Conservation (phyloP, 1,140 invertebrate species). For the Carposina sasakii region DNA sequence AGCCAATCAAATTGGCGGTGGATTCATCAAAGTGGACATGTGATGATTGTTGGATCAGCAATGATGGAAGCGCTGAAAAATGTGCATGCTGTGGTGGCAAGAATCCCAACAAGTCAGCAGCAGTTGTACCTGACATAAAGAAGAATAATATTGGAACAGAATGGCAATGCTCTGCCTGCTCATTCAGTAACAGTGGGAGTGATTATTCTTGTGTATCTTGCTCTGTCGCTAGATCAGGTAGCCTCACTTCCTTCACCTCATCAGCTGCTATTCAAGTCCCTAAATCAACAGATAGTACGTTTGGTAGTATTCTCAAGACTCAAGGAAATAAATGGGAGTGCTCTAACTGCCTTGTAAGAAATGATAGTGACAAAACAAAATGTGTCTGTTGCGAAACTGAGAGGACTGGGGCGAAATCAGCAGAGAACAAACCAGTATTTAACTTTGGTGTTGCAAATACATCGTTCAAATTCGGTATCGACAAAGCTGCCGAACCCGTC, state of each 20-base stretch:
- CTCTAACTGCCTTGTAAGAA: constrained; percentile 77
- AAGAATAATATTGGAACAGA: constrained; percentile 46
- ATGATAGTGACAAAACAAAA: constrained; percentile 69
- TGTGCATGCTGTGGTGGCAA: constrained; percentile 78
- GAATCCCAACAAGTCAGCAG: constrained; percentile 61
- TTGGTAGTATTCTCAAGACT: constrained; percentile 40
- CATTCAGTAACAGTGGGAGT: constrained; percentile 73
- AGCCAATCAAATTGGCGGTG: constrained; percentile 12
- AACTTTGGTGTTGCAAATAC: constrained; percentile 38
- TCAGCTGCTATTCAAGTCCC: no score
- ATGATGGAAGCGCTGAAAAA: constrained; percentile 72
- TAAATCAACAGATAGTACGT: constrained; percentile 14
- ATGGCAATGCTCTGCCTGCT: constrained; percentile 77
- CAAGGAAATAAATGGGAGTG: constrained; percentile 78
- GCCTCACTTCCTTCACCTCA: constrained; percentile 26
- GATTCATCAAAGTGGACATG: constrained; percentile 65
- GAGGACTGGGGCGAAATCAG: constrained; percentile 67
- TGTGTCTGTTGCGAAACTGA: constrained; percentile 82
- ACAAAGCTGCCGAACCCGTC: constrained; percentile 30
- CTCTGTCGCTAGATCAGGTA: no score
- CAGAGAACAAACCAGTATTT: constrained; percentile 28
- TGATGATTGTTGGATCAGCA: constrained; percentile 76
- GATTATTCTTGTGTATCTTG: constrained; percentile 74
- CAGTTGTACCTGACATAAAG: constrained; percentile 53
- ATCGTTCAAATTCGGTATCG: constrained; percentile 69